phyloP scores from a whole-genome alignment of 2,888 invertebrate species.

The Athalia circularis region DNA sequence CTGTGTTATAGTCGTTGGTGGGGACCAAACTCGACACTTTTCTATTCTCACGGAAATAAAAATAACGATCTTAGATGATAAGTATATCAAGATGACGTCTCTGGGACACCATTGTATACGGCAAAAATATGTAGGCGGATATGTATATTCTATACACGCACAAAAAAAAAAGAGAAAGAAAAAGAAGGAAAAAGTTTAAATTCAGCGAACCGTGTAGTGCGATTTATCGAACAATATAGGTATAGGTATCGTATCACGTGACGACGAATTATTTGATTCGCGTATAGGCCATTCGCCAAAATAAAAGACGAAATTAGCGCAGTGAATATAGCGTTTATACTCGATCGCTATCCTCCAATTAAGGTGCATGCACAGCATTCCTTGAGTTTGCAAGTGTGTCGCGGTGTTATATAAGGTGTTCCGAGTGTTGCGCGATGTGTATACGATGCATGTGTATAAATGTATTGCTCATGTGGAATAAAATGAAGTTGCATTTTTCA shows the following conservation, averaged over 20 bases:
- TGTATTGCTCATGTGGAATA: no score
- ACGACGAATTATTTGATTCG: constrained; percentile 17
- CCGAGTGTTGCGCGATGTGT: constrained; percentile 48
- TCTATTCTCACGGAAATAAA: constrained; percentile 32
- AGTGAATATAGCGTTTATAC: constrained; percentile 17
- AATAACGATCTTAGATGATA: constrained; percentile 19
- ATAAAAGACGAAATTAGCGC: constrained; percentile 28
- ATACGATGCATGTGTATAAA: no score
- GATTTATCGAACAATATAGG: constrained; percentile 14
- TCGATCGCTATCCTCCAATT: constrained; percentile 52
- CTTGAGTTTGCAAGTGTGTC: constrained; percentile 61
- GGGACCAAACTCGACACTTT: constrained; percentile 8
- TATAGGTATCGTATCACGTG: constrained; percentile 7
- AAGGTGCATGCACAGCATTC: constrained; percentile 60
- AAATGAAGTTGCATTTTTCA: no score
- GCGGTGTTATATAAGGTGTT: constrained; percentile 60
- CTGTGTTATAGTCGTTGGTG: not conserved
- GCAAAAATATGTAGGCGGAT: not conserved
- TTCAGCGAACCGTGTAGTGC: constrained; percentile 29
- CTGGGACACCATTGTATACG: constrained; percentile 11
- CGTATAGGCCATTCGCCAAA: constrained; percentile 6
- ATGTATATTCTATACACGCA: not conserved
- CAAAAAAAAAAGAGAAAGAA: not conserved
- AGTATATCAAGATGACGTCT: constrained; percentile 1
- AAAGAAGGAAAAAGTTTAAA: not conserved